Evolutionary conservation across 2,113 vertebrate species (phyloP), one percentile per base, ranked within the genome.

Genomic region (Nematolebias whitei): DNA sequence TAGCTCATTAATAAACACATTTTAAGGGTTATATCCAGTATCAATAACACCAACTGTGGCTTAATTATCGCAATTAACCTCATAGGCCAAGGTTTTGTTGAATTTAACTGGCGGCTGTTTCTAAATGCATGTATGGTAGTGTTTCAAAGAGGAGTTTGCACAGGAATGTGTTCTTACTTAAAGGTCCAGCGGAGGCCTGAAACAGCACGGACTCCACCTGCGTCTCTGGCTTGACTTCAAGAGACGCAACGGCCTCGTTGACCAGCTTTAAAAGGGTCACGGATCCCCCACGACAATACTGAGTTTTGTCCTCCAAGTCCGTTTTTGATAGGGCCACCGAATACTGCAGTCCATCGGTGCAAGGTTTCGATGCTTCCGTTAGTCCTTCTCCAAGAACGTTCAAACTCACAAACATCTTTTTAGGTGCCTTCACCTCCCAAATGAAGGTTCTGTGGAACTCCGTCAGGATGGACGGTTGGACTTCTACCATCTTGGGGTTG

Each of bases 201-300:
- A 98, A 96, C 58, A 93, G 78, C 0, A 92, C 82, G 22, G 84
- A 1, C 1, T 47, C 61, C 52, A 92, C 68, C 11, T 19, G 0
- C 0, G 83, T 74, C 50, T 92, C 66, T 85, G 93, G 92, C 0
- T 91, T 79, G 6, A 94, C 82, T 11, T 79, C 63, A 24, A 97
- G 78, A 45, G 90, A 85, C 87, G 97, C 49, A 0, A 84, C 20
- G 6, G 87, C 88, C 9, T 86, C 80, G 71, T 90, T 92, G 26
- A 88, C 78, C 66, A 95, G 76, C 73, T 96, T 92, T 40, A 97
- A 55, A 0, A 80, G 90, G 11, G 93, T 93, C 53, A 94, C 78
- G 0, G 94, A 92, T 40, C 95, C 95, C 0, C 89, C 93, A 69
- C 40, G 83, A 65, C 96, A 98, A 87, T 95, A 96, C 38, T 85